Evolutionary conservation across 2,888 invertebrate species (phyloP).

Genomic region (Diploptera punctata): DNA sequence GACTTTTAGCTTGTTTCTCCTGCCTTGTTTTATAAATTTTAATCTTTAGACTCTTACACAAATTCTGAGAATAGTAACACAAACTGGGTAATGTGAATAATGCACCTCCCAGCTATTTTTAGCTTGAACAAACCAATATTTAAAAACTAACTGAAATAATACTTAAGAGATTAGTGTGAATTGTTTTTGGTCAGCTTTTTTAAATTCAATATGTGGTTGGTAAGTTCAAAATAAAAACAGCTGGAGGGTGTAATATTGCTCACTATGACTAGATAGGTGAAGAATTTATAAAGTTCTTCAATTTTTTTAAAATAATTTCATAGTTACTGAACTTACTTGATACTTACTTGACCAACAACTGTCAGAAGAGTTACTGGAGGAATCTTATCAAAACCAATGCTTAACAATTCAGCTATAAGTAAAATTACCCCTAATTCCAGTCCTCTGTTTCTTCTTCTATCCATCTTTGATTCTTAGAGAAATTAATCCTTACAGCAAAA

Average conservation of each 20-base stretch:
- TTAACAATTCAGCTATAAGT: slow-evolving; percentile 53
- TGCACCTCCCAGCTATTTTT: no score
- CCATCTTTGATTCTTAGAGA: no score
- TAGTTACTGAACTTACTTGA: not conserved
- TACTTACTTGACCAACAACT: slow-evolving; percentile 54
- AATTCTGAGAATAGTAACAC: no score
- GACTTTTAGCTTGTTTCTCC: no score
- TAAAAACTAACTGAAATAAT: not conserved
- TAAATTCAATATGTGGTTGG: not conserved
- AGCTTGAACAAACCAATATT: not conserved
- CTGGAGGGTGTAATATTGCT: not conserved
- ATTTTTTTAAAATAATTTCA: not conserved
- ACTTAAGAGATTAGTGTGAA: not conserved
- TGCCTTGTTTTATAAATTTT: no score
- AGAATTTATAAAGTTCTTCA: not conserved
- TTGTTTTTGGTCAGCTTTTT: no score
- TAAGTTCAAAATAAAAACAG: no score
- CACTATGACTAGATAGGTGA: not conserved
- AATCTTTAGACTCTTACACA: no score
- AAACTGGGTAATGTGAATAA: no score
- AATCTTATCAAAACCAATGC: slow-evolving; percentile 58
- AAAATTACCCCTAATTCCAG: slow-evolving; percentile 50
- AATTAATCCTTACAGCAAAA: no score
- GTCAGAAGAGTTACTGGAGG: slow-evolving; percentile 62
- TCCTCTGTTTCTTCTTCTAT: slow-evolving; percentile 44